Base-by-base conservation (phyloP, 2,888 invertebrate genomes). In the Machimus rusticus region DNA sequence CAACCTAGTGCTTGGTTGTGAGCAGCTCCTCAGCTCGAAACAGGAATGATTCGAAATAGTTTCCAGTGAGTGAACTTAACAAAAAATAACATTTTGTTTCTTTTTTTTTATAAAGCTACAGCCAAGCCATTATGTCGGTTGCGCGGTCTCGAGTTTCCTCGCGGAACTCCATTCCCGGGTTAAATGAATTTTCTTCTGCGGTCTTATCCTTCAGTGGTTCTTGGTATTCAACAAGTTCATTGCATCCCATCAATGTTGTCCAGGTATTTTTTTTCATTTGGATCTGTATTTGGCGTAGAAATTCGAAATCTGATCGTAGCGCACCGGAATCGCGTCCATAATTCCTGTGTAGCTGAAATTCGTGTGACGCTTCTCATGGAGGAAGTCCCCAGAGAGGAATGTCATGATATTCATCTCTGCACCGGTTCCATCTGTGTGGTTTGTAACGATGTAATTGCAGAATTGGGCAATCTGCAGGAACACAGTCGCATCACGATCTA, bases 211-310 rank as follows among this genome's bases (percentile, higher is more conserved):
- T 74, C 85, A 85, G 37, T 86, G 78, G 57, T 78, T 78, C 66
- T 86, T 51, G 57, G 46, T 86, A 55, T 77, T 86, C 76, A 77
- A 74, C 78, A 77, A 51, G 74, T 86, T 77, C 23, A 57, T 86
- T 79, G 34, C 31, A 57, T 79, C 31, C 78, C 78, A 57, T 46
- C 78, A 34, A 46, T 57, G n/a, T 74, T 37, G 14, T 81, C 77
- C 57, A 74, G 16, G 74, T 91, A 66, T 66, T 92, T 92, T 92
- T 92, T 91, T 92, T 91, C 93, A 93, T 91, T 92, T 92, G 88
- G 96, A 95, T 92, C 97, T 97, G 96, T 97, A 98, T 93, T 97
- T 97, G 78, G 95, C 94, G 93, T 96, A 96, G 94, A 98, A 98
- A 89, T 95, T 95, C 90, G 95, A 95, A 90, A 98, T 96, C 91